These are phyloP conservation scores for Lasioglossum baleicum DNA, from an alignment of 1,140 invertebrate genomes.

Conservation along the genomic window DNA sequence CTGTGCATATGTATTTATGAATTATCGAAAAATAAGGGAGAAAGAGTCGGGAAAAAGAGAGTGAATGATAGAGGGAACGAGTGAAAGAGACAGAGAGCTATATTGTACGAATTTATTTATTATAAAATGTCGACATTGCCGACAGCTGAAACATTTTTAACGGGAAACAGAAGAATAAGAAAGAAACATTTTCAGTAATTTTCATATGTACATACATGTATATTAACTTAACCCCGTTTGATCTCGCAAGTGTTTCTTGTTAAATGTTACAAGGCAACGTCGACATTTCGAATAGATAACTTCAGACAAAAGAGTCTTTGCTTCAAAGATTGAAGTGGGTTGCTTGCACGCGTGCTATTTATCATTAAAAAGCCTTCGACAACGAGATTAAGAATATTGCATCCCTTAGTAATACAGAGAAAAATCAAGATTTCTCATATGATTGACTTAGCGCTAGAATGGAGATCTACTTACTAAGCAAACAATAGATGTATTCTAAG, in stretches of 20 bases:
- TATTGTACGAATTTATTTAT: slow-evolving; percentile 64
- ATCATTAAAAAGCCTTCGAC: slow-evolving; percentile 54
- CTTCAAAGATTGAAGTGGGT: slow-evolving; percentile 39
- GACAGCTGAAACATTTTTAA: slow-evolving; percentile 2
- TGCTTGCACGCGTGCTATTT: slow-evolving; percentile 40
- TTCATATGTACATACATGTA: slow-evolving; percentile 31
- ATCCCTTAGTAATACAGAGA: slow-evolving; percentile 52
- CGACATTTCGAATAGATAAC: slow-evolving; percentile 57
- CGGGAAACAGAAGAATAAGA: background rate
- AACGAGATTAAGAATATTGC: slow-evolving; percentile 60
- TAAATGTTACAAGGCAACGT: slow-evolving; percentile 23
- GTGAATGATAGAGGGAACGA: slow-evolving; percentile 22
- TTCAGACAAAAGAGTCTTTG: slow-evolving; percentile 50
- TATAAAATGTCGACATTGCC: slow-evolving; percentile 46
- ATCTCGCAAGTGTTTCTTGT: slow-evolving; percentile 31
- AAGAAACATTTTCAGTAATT: slow-evolving; percentile 14
- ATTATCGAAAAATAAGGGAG: slow-evolving; percentile 33
- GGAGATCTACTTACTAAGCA: slow-evolving; percentile 51
- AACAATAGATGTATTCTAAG: slow-evolving; percentile 58
- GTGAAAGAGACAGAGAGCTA: slow-evolving; percentile 37
- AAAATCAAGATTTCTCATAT: slow-evolving; percentile 53
- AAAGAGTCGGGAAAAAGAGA: slow-evolving; percentile 20
- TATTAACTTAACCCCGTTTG: slow-evolving; percentile 22
- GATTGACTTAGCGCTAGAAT: slow-evolving; percentile 47
- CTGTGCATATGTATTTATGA: slow-evolving; percentile 57